Conservation (phyloP, 2,888 invertebrate species). For the Venusia cambrica region DNA sequence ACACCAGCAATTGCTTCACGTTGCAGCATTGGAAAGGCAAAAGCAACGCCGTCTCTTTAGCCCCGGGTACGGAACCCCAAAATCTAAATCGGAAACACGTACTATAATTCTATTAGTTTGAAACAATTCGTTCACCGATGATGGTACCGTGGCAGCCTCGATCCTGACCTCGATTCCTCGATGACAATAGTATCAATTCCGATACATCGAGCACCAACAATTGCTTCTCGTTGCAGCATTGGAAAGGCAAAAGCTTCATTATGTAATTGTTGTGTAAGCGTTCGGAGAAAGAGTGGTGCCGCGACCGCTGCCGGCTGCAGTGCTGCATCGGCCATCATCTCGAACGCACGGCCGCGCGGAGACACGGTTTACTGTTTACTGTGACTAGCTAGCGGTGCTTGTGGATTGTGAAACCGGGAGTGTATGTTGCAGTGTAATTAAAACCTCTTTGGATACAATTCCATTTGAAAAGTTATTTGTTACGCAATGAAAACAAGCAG, state of each 20-base stretch:
- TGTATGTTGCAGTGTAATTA: constrained; percentile 30
- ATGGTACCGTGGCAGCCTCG: too few relatives aligned
- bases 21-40: too few relatives aligned
- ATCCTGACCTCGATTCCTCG: too few relatives aligned
- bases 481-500: too few relatives aligned
- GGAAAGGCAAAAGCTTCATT: constrained; percentile 71
- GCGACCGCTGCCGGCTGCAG: constrained; percentile 51
- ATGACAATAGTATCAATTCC: constrained; percentile 7
- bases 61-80: too few relatives aligned
- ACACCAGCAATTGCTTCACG: too few relatives aligned
- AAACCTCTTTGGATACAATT: constrained; percentile 19
- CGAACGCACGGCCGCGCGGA: constrained; percentile 44
- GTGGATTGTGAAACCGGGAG: constrained; percentile 34
- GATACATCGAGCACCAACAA: constrained; percentile 37
- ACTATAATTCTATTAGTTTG: too few relatives aligned
- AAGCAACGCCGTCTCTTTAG: too few relatives aligned
- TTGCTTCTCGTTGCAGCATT: constrained; percentile 59
- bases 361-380: constrained; percentile 18
- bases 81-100: too few relatives aligned
- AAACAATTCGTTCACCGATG: too few relatives aligned
- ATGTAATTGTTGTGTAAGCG: constrained; percentile 65
- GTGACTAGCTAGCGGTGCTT: constrained; percentile 14
- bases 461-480: too few relatives aligned
- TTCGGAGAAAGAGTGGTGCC: constrained; percentile 64
- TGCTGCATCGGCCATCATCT: constrained; percentile 55